Conservation (phyloP, 2,797 vertebrate species). For the Hoplostethus mediterraneus region DNA sequence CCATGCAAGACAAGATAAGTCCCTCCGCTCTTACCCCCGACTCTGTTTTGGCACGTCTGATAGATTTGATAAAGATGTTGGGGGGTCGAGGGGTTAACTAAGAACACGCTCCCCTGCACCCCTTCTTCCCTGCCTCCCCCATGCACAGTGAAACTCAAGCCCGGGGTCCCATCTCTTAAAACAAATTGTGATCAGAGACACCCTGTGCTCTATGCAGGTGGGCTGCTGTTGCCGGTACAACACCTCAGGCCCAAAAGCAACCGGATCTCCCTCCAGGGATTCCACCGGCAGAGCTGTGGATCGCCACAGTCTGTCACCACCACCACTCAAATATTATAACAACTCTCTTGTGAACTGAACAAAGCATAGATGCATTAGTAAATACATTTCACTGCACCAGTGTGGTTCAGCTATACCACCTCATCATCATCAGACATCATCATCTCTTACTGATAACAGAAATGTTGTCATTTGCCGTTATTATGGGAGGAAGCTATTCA, state of each 20-base stretch:
- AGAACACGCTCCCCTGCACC: constrained; percentile 54
- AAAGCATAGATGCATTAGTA: background rate
- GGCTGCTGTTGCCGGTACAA: constrained; percentile 20
- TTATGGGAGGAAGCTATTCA: constrained; percentile 20
- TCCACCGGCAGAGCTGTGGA: background rate
- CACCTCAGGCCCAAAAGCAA: constrained; percentile 11
- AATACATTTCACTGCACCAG: constrained; percentile 2
- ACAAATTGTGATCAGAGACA: constrained; percentile 55
- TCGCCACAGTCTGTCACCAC: constrained; percentile 20
- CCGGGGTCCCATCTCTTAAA: constrained; percentile 47
- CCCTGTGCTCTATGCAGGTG: constrained; percentile 42
- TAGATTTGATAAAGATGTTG: constrained; percentile 66
- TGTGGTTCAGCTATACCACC: constrained; percentile 13
- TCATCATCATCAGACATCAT: constrained; percentile 40
- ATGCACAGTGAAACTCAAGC: constrained; percentile 51
- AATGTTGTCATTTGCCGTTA: constrained; percentile 39
- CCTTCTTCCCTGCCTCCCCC: constrained; percentile 15
- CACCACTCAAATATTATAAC: background rate
- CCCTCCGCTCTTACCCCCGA: constrained; percentile 33
- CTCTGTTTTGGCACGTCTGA: constrained; percentile 58
- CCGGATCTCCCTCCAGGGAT: constrained; percentile 12
- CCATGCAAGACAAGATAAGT: constrained; percentile 64
- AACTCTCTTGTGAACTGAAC: background rate
- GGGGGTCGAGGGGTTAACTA: constrained; percentile 72
- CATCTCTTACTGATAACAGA: constrained; percentile 49